These are phyloP conservation scores for Caenorhabditis afra DNA, from an alignment of 2,888 invertebrate species.

Conservation along the genomic window DNA sequence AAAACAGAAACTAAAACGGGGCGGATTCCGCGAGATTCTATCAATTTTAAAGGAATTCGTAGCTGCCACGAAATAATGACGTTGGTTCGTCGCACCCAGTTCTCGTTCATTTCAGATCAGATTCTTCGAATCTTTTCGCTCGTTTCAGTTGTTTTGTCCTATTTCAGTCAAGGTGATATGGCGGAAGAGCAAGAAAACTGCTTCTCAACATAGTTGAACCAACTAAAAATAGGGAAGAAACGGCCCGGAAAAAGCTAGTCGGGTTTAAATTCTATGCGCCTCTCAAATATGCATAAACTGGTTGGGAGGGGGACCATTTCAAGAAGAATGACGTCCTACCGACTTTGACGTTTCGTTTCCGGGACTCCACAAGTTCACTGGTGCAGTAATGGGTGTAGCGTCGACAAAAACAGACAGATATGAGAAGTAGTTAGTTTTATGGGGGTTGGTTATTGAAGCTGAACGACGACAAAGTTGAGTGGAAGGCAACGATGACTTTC, in stretches of 20 bases:
- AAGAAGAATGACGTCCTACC: conserved; percentile 1
- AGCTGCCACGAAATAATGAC: background rate
- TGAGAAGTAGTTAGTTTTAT: conserved; percentile 47
- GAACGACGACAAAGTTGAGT: conserved; percentile 29
- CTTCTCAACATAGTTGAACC: too few species aligned
- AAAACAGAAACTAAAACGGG: conserved; percentile 40
- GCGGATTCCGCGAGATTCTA: conserved; percentile 29
- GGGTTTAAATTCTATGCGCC: too few species aligned
- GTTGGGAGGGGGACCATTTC: background rate
- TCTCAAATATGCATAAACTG: too few species aligned
- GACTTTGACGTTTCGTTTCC: background rate
- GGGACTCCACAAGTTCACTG: conserved; percentile 4
- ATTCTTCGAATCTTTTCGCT: too few species aligned
- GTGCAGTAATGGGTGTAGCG: background rate
- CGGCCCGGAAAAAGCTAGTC: too few species aligned
- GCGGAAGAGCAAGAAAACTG: too few species aligned
- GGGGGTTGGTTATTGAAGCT: conserved; percentile 38
- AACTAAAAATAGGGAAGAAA: too few species aligned
- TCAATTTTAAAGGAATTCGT: conserved; percentile 49
- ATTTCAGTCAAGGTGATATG: too few species aligned
- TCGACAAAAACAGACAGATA: conserved; percentile 39
- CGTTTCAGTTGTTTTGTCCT: too few species aligned
- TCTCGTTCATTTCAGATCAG: too few species aligned
- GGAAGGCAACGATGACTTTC: conserved; percentile 12
- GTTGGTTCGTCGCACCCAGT: conserved; percentile 2